These are phyloP conservation scores for Patella pellucida DNA, from an alignment of 2,888 invertebrate species.

Conservation along the genomic window DNA sequence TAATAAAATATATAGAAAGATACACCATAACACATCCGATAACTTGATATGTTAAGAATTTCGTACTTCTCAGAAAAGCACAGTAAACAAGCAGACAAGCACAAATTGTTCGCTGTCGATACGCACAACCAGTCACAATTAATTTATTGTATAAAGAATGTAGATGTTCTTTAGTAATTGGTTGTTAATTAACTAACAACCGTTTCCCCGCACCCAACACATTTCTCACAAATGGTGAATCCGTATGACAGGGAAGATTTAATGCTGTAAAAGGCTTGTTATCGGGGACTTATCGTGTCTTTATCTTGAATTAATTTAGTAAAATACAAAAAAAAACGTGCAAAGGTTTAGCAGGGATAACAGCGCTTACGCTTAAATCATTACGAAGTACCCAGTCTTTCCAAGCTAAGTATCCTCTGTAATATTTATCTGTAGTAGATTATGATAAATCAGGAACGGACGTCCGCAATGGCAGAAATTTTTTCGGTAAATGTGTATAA, in stretches of 20 bases:
- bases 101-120: not conserved
- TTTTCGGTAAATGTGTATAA: too few relatives aligned
- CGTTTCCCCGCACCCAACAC: conserved; percentile 19
- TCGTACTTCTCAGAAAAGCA: not conserved
- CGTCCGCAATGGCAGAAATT: too few relatives aligned
- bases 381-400: too few relatives aligned
- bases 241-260: conserved; percentile 18
- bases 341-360: conserved; percentile 17
- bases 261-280: conserved; percentile 22
- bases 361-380: too few relatives aligned
- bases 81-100: not conserved
- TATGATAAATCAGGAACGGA: too few relatives aligned
- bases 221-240: conserved; percentile 14
- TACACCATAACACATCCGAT: too few relatives aligned
- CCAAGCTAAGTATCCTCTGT: too few relatives aligned
- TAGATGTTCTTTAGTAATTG: conserved; percentile 14
- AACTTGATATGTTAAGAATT: not conserved
- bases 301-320: conserved; percentile 18
- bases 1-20: too few relatives aligned
- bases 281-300: conserved; percentile 15
- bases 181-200: conserved; percentile 13
- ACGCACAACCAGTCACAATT: not conserved
- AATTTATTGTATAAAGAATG: not conserved
- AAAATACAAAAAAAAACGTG: conserved; percentile 15
- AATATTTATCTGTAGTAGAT: too few relatives aligned